These are phyloP conservation scores for Choristoneura rosaceana DNA, from an alignment of 2,888 invertebrate species.

Conservation along the genomic window DNA sequence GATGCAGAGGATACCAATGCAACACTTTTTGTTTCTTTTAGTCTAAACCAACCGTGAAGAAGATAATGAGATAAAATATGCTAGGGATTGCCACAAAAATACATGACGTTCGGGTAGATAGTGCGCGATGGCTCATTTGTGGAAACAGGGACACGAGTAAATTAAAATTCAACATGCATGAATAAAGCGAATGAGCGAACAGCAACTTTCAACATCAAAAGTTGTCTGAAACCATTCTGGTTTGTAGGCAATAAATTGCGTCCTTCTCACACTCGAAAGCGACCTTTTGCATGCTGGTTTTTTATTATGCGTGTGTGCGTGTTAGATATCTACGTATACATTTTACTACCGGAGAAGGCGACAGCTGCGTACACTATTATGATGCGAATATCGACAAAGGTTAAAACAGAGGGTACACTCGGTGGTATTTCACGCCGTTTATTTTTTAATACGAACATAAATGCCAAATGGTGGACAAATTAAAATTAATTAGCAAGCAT, in stretches of 20 bases:
- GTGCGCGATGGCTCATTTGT: constrained; percentile 34
- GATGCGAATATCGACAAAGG: constrained; percentile 31
- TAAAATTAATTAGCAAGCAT: constrained; percentile 25
- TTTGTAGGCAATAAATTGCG: constrained; percentile 50
- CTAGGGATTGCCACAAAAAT: not conserved
- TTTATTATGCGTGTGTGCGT: constrained; percentile 43
- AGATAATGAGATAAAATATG: not conserved
- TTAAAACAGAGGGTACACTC: constrained; percentile 5
- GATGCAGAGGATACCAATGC: constrained; percentile 38
- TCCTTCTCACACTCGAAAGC: constrained; percentile 49
- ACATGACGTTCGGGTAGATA: not conserved
- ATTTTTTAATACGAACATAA: not conserved
- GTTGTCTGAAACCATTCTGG: constrained; percentile 47
- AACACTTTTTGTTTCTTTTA: constrained; percentile 31
- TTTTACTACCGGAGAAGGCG: constrained; percentile 47
- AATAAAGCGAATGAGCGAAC: constrained; percentile 6
- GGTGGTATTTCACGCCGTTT: not conserved
- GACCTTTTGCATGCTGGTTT: constrained; percentile 47
- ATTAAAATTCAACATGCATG: constrained; percentile 40
- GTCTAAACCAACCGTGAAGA: constrained; percentile 39
- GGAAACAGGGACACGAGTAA: constrained; percentile 16
- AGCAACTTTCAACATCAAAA: constrained; percentile 47
- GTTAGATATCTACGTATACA: constrained; percentile 43
- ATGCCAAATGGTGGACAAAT: constrained; percentile 1
- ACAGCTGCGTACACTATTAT: constrained; percentile 44